Conservation (phyloP, 2,888 invertebrate genomes). For the Acleris sparsana region DNA sequence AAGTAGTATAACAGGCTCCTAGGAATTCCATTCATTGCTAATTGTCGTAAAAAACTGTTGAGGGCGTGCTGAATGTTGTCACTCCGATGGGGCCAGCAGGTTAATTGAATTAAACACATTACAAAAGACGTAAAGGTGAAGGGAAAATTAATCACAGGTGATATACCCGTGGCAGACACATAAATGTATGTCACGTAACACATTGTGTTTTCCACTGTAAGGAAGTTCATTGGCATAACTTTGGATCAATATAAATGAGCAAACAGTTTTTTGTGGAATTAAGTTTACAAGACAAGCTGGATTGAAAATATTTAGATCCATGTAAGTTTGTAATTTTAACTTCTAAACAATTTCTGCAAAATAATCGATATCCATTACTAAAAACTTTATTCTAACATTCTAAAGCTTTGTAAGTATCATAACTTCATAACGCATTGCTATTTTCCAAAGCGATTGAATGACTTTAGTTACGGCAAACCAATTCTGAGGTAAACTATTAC, state of each 20-base stretch:
- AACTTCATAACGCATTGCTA: neutral
- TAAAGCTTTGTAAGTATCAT: constrained; percentile 1
- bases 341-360: neutral
- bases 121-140: neutral
- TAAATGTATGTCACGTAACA: too few relatives aligned
- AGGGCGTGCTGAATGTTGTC: constrained; percentile 12
- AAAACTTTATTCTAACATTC: neutral
- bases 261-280: too few relatives aligned
- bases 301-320: too few relatives aligned
- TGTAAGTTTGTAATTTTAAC: too few relatives aligned
- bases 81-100: constrained; percentile 1
- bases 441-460: constrained; percentile 20
- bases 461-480: constrained; percentile 29
- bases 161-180: too few relatives aligned
- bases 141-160: neutral
- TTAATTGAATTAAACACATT: constrained; percentile 1
- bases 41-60: constrained; percentile 27
- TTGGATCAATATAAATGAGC: too few relatives aligned
- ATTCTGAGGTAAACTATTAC: constrained; percentile 25
- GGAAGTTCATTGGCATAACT: too few relatives aligned
- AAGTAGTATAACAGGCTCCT: constrained; percentile 28
- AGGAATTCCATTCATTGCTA: constrained; percentile 28
- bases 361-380: constrained; percentile 6
- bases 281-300: too few relatives aligned
- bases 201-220: too few relatives aligned